A percentile compares a stretch with the other conserved stretches of the same genome.
phyloP scores from a whole-genome alignment of 2,888 invertebrate species.

The Lasioglossum marginatum region DNA sequence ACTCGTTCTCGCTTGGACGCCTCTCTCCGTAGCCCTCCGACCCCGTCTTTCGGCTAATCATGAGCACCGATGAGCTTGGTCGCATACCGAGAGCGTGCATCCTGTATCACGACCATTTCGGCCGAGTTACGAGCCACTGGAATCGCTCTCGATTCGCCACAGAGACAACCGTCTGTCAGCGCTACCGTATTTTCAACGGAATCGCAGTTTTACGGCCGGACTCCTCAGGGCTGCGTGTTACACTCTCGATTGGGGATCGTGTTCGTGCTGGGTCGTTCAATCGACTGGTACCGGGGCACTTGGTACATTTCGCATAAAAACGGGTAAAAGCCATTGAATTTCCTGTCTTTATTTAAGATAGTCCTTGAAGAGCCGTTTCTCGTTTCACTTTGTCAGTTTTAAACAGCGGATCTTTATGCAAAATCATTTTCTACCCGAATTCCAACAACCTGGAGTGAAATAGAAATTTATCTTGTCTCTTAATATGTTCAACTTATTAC shows the following conservation, averaged over 20 bases:
- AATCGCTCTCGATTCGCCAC: not conserved
- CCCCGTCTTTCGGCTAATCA: slow-evolving; percentile 58
- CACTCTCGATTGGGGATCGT: not conserved
- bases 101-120: slow-evolving; percentile 54
- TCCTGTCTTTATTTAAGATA: too few species aligned
- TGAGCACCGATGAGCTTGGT: slow-evolving; percentile 49
- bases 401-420: too few species aligned
- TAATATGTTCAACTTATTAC: too few species aligned
- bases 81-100: slow-evolving; percentile 48
- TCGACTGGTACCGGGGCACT: too few species aligned
- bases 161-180: not conserved
- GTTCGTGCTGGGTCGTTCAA: too few species aligned
- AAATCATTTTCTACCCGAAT: too few species aligned
- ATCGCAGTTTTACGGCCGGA: not conserved
- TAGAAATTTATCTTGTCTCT: too few species aligned
- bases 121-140: slow-evolving; percentile 42
- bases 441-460: too few species aligned
- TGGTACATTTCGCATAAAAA: too few species aligned
- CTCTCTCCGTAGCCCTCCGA: slow-evolving; percentile 10
- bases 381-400: too few species aligned
- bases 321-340: too few species aligned
- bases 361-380: too few species aligned
- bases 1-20: slow-evolving; percentile 15
- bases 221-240: not conserved
- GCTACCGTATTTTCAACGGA: not conserved